These are phyloP conservation scores for Oreocharis arfaki DNA, from an alignment of 2,113 vertebrate species.

Conservation along the genomic window DNA sequence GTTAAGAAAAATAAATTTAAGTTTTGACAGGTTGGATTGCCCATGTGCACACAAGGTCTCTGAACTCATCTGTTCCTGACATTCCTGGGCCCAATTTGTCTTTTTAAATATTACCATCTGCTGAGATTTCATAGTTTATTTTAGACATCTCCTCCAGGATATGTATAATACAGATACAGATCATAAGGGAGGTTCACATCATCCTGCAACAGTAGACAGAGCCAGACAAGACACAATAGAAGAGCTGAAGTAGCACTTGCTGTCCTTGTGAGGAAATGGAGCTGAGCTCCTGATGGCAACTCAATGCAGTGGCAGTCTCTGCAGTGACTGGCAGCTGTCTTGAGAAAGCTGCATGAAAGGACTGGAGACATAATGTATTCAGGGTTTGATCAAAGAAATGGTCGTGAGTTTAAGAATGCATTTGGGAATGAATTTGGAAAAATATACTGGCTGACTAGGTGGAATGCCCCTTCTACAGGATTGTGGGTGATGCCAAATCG, in stretches of 20 bases:
- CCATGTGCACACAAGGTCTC: neutral
- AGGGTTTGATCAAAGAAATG: neutral
- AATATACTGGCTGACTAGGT: neutral
- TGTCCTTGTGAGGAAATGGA: neutral
- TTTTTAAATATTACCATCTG: neutral
- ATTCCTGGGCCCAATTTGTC: neutral
- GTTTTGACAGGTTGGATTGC: neutral
- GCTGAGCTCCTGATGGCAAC: neutral
- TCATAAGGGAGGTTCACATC: neutral
- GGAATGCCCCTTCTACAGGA: accelerated
- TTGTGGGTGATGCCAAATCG: neutral
- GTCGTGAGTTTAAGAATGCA: neutral
- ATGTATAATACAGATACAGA: neutral
- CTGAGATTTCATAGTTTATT: neutral
- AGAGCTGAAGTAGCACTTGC: neutral
- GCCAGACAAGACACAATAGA: neutral
- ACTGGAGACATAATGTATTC: neutral
- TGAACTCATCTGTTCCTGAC: neutral
- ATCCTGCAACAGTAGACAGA: neutral
- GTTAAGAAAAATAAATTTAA: neutral
- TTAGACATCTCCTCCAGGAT: neutral
- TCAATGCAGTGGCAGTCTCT: neutral
- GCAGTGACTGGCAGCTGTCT: neutral
- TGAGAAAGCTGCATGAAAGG: neutral
- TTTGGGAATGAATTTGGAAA: neutral